Percentiles rank a stretch among this genome's conserved stretches.
Evolutionary conservation across 2,888 invertebrate species (phyloP).

Genomic region (Drosophila mimica): DNA sequence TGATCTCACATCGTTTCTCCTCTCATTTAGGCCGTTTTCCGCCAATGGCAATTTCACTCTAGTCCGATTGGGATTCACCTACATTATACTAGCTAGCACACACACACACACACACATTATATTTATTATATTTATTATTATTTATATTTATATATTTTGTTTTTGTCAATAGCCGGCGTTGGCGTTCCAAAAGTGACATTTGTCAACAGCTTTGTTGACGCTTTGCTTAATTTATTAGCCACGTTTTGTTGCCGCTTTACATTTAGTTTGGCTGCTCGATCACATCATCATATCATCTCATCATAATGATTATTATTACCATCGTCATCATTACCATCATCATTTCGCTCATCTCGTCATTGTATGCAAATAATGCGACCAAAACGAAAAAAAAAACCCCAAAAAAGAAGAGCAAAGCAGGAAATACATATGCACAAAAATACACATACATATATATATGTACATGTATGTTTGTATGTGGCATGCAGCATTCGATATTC

Average conservation of each 20-base stretch:
- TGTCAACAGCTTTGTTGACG: constrained; percentile 70
- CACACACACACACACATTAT: not conserved
- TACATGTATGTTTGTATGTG: not conserved
- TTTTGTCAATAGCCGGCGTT: constrained; percentile 41
- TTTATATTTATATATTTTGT: constrained; percentile 4
- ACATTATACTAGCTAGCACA: constrained; percentile 5
- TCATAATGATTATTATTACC: constrained; percentile 9
- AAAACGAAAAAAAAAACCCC: constrained; percentile 11
- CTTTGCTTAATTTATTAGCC: constrained; percentile 65
- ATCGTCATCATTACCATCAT: constrained; percentile 12
- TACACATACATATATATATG: not conserved
- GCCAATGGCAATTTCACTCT: constrained; percentile 44
- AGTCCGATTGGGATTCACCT: constrained; percentile 20
- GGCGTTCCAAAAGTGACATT: constrained; percentile 57
- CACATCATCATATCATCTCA: constrained; percentile 50
- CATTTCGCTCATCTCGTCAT: constrained; percentile 47
- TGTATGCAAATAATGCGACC: constrained; percentile 55
- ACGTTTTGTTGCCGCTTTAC: constrained; percentile 55
- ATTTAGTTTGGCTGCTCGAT: constrained; percentile 52
- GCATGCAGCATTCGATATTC: not conserved
- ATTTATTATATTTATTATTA: constrained; percentile 31
- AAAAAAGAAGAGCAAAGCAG: constrained; percentile 15
- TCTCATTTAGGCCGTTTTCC: constrained; percentile 26
- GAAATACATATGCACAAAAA: constrained; percentile 1
- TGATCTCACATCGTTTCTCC: constrained; percentile 50